Conservation (phyloP, 2,797 vertebrate species). For the Muscicapa comitata region DNA sequence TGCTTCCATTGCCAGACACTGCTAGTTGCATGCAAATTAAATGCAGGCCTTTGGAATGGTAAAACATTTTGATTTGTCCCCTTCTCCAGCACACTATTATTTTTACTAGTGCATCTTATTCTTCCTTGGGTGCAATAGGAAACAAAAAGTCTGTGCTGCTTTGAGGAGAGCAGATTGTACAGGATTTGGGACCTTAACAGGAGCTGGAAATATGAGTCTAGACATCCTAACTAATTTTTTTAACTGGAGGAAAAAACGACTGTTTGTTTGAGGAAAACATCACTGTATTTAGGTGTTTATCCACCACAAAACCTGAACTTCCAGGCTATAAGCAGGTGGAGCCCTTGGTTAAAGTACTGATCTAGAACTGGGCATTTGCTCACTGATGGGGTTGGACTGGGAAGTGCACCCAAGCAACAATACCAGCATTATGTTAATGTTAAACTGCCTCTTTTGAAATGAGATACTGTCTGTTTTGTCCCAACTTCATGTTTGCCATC, state of each 20-base stretch:
- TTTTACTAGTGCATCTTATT: background rate
- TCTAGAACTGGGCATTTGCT: background rate
- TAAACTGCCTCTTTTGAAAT: background rate
- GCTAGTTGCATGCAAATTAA: background rate
- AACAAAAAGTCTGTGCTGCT: background rate
- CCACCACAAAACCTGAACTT: background rate
- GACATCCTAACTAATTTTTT: background rate
- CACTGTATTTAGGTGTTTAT: background rate
- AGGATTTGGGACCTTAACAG: background rate
- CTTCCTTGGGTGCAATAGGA: background rate
- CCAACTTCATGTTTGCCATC: background rate
- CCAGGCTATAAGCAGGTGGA: background rate
- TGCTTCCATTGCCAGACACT: background rate
- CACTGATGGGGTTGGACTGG: background rate
- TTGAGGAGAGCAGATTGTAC: background rate
- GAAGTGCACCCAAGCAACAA: background rate
- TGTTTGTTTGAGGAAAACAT: background rate
- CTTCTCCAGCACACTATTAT: background rate
- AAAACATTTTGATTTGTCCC: background rate
- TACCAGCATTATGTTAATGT: accelerated
- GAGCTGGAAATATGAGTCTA: background rate
- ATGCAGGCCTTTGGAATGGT: background rate
- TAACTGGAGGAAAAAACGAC: background rate
- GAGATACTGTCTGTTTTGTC: background rate
- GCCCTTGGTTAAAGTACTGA: background rate